Evolutionary conservation across 1,140 invertebrate species (phyloP).

Genomic region (Leguminivora glycinivorella): DNA sequence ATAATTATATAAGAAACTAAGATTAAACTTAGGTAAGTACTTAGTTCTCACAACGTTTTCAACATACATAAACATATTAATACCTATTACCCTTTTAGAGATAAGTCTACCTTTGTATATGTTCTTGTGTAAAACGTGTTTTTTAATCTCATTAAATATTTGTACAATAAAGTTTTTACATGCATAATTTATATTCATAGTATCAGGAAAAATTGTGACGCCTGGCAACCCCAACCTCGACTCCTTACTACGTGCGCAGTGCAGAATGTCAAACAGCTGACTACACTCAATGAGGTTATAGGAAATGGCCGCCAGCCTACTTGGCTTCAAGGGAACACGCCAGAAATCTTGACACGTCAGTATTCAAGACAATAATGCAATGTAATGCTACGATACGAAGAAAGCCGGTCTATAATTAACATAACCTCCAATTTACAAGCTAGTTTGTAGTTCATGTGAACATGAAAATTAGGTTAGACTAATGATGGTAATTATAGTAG

Average conservation of each 20-base stretch:
- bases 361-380: neutral
- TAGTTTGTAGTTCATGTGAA: neutral
- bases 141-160: too few relatives aligned
- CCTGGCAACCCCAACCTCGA: constrained; percentile 14
- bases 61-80: too few relatives aligned
- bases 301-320: constrained; percentile 11
- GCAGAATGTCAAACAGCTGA: constrained; percentile 70
- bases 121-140: too few relatives aligned
- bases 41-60: too few relatives aligned
- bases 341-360: neutral
- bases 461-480: too few relatives aligned
- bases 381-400: neutral
- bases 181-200: too few relatives aligned
- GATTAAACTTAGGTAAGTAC: too few relatives aligned
- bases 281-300: constrained; percentile 42
- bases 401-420: neutral
- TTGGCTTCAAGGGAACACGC: neutral
- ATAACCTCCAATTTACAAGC: neutral
- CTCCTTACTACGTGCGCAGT: constrained; percentile 39
- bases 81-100: too few relatives aligned
- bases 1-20: too few relatives aligned
- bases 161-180: too few relatives aligned
- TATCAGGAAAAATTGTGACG: neutral
- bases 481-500: too few relatives aligned
- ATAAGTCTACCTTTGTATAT: too few relatives aligned